Conservation (phyloP, 2,113 vertebrate genomes). For the Falcunculus frontatus region DNA sequence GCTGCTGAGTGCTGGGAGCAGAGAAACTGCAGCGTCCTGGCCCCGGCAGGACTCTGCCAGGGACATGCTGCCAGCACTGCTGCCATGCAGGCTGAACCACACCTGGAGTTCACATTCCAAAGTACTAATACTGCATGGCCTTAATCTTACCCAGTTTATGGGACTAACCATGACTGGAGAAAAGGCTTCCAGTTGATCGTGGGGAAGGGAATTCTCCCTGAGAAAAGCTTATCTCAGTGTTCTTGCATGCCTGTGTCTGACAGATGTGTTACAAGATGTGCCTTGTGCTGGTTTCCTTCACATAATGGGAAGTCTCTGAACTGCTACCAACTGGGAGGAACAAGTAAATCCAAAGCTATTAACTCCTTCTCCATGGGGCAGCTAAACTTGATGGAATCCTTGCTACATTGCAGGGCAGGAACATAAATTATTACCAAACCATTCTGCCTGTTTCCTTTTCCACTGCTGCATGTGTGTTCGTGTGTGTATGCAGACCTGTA, state of each 20-base stretch:
- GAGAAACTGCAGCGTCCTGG: neutral
- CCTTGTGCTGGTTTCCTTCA: neutral
- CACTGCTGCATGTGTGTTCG: neutral
- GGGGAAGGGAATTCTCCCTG: neutral
- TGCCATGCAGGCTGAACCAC: neutral
- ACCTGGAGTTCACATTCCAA: neutral
- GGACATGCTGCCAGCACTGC: neutral
- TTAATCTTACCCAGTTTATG: neutral
- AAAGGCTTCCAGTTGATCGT: neutral
- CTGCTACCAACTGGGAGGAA: neutral
- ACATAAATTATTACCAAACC: neutral
- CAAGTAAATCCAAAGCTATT: neutral
- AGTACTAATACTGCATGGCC: slow-evolving; percentile 62
- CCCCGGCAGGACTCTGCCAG: neutral
- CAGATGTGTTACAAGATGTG: neutral
- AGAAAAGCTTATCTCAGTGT: neutral
- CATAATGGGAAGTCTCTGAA: neutral
- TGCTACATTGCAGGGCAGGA: neutral
- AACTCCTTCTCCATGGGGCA: neutral
- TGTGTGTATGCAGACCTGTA: neutral
- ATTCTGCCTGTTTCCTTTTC: neutral
- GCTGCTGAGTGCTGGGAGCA: neutral
- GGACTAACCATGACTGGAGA: neutral
- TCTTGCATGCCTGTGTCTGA: slow-evolving; percentile 35
- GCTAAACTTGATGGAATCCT: neutral